Base-by-base conservation (phyloP, 1,140 invertebrate species). In the Ceratosolen fusciceps region DNA sequence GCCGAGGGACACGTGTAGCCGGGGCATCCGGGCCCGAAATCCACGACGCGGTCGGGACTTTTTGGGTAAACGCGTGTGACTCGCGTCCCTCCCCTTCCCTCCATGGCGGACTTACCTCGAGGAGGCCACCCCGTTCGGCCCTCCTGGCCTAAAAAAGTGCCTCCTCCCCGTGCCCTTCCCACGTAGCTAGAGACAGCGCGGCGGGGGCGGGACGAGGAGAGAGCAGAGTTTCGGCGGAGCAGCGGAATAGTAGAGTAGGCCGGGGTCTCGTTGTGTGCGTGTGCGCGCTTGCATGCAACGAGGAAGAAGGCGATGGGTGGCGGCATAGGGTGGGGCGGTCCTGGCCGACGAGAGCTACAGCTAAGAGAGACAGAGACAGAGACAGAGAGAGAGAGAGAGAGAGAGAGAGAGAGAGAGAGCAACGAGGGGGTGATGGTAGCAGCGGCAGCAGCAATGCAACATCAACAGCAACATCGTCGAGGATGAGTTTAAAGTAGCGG, bases 181-280 rank as follows among this genome's bases (percentile, higher is more conserved):
- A 72, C 70, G 31, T 52, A 26, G 7, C 2, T 3, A 47, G 12
- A 68, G 72, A 29, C 43, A 81, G 29, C 56, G 26, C 54, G 78
- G 81, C 67, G 60, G 70, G 80, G 47, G 67, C 58, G 71, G 10
- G 7, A 5, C 21, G 39, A 67, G 31, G 24, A 43, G 16, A 5
- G 21, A n/a, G 19, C 16, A n/a, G 34, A 67, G 65, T n/a, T 1
- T 34, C 60, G 29, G 8, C 2, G 60, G 31, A 37, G 31, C 65
- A 43, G 21, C n/a, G n/a, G n/a, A n/a, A n/a, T n/a, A 70, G 37
- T 34, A 21, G 56, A 62, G 60, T 37, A 65, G 60, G 31, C 31
- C 60, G 31, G n/a, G n/a, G 60, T 65, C 29, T 71, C 68, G 68
- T 71, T 71, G 68, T 26, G 68, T 47, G 8, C 54, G 47, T 31